Conservation (phyloP, 1,140 invertebrate species). For the Drosophila funebris region DNA sequence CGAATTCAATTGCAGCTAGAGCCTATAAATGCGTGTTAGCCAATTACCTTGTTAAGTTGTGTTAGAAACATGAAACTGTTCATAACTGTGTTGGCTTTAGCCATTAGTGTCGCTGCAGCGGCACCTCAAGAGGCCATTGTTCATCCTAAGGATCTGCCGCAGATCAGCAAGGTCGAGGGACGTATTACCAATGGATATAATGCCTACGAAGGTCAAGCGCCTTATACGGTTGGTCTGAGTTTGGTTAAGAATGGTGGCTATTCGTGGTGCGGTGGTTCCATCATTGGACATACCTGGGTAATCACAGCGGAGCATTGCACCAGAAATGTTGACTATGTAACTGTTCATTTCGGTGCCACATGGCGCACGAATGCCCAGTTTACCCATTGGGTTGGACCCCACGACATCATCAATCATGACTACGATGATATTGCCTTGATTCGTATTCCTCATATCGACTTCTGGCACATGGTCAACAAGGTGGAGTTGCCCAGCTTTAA, state of each 20-base stretch:
- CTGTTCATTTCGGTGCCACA: conserved; percentile 62
- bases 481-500: conserved; percentile 57
- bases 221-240: conserved; percentile 55
- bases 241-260: conserved; percentile 67
- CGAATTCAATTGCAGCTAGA: neutral
- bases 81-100: conserved; percentile 41
- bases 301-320: conserved; percentile 84
- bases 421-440: conserved; percentile 58
- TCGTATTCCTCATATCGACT: conserved; percentile 54
- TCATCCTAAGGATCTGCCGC: conserved; percentile 14
- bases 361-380: conserved; percentile 56
- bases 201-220: conserved; percentile 78
- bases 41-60: conserved; percentile 1
- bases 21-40: conserved; percentile 7
- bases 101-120: conserved; percentile 36
- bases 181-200: conserved; percentile 60
- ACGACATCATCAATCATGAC: conserved; percentile 51
- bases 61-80: conserved; percentile 48
- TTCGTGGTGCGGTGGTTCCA: conserved; percentile 83
- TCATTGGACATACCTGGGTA: conserved; percentile 85
- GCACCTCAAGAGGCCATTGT: conserved; percentile 9
- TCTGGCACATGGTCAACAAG: conserved; percentile 55
- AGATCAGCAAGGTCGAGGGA: conserved; percentile 31
- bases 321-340: conserved; percentile 9
- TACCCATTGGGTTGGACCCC: conserved; percentile 38